These are phyloP conservation scores for Papilio demoleus DNA, from an alignment of 2,888 invertebrate genomes.

Conservation along the genomic window DNA sequence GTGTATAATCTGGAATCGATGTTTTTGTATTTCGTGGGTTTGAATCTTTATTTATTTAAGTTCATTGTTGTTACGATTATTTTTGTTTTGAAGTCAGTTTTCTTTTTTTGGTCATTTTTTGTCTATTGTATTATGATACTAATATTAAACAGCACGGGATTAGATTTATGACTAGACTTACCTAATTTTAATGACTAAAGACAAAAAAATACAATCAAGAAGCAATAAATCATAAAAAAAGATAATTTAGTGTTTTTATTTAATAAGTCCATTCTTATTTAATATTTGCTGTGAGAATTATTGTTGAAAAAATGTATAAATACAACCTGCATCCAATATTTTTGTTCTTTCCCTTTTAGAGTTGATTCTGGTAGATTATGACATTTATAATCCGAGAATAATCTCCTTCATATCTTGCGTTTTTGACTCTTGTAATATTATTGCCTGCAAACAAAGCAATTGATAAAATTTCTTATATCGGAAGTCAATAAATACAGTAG, in stretches of 20 bases:
- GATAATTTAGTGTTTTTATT: background rate
- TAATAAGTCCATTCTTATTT: background rate
- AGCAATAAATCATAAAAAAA: background rate
- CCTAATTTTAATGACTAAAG: background rate
- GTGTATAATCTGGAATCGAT: too few species aligned
- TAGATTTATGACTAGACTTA: background rate
- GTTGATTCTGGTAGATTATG: background rate
- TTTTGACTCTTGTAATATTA: background rate
- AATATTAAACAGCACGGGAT: constrained; percentile 9
- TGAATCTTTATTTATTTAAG: background rate
- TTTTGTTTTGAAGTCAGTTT: background rate
- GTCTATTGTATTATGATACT: background rate
- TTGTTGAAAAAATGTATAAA: background rate
- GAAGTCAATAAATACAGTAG: too few species aligned
- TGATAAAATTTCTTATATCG: background rate
- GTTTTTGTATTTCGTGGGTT: background rate
- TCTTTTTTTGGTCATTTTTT: background rate
- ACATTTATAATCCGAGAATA: background rate
- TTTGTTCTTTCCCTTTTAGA: background rate
- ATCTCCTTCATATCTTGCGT: background rate
- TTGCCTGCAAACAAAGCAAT: constrained; percentile 3
- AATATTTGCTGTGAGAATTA: background rate
- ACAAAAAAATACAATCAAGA: background rate
- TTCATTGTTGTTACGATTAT: too few species aligned
- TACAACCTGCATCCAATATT: background rate